A percentile compares a stretch with the other conserved stretches of the same genome.
Conservation (phyloP, 2,888 invertebrate species). For the Apantesis nais region DNA sequence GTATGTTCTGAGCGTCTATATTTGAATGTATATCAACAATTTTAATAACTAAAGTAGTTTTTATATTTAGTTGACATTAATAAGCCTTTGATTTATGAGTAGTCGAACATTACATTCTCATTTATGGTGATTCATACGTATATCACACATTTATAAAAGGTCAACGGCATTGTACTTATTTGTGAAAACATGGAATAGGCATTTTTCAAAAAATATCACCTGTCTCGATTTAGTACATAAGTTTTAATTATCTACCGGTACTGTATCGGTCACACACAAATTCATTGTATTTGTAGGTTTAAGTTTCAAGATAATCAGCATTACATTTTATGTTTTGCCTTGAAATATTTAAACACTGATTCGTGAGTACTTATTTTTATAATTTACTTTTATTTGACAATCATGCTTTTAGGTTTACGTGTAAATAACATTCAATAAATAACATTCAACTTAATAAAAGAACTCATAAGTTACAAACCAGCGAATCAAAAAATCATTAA, state of each 20-base stretch:
- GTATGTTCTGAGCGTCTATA: not conserved
- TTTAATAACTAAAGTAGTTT: not conserved
- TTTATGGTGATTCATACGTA: not conserved
- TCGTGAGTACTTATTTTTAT: no score
- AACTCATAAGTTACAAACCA: not conserved
- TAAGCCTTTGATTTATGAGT: not conserved
- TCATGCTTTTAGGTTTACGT: not conserved
- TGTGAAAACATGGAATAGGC: no score
- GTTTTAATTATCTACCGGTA: no score
- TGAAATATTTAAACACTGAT: not conserved
- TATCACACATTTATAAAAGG: not conserved
- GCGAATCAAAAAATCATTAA: not conserved
- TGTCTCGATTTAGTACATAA: no score
- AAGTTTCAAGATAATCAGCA: no score
- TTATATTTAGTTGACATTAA: not conserved
- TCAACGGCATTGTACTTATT: not conserved
- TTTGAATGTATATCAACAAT: not conserved
- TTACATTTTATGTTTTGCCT: not conserved
- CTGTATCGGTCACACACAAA: no score
- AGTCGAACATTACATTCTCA: not conserved
- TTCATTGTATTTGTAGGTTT: no score
- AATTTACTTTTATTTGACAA: not conserved
- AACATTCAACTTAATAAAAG: not conserved
- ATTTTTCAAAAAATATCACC: no score
- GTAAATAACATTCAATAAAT: not conserved